A percentile compares a stretch with the other conserved stretches of the same genome.
Conservation (phyloP, 2,888 invertebrate species). For the Watsonalla cultraria region DNA sequence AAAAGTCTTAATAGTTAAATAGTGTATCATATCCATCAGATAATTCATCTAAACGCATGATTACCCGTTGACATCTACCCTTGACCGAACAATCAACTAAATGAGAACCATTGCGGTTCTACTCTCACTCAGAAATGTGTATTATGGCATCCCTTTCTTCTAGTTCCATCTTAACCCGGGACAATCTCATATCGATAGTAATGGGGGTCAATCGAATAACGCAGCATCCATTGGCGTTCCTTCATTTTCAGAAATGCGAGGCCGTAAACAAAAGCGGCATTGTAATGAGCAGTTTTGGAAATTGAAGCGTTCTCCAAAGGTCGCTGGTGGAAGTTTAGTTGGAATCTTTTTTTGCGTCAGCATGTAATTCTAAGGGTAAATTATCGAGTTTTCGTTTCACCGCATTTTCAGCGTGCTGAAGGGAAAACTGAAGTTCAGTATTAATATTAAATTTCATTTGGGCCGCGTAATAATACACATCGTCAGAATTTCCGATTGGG, state of each 20-base stretch:
- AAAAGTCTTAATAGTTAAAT: background rate
- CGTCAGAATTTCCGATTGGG: no score
- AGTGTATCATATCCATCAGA: background rate
- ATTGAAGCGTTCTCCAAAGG: slow-evolving; percentile 21
- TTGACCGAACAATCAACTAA: background rate
- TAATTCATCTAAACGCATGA: background rate
- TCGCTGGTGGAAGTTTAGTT: slow-evolving; percentile 1
- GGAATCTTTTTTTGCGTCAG: slow-evolving; percentile 24
- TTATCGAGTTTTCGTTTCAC: slow-evolving; percentile 21
- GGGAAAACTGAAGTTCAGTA: slow-evolving; percentile 8
- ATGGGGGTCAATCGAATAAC: slow-evolving; percentile 32
- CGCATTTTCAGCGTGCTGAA: slow-evolving; percentile 14
- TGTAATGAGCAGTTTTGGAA: slow-evolving; percentile 30
- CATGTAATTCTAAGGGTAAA: slow-evolving; percentile 26
- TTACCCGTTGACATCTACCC: background rate
- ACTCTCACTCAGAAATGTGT: background rate
- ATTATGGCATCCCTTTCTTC: background rate
- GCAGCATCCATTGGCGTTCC: slow-evolving; percentile 40
- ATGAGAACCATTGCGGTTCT: background rate
- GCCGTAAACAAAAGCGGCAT: slow-evolving; percentile 42
- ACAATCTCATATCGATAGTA: slow-evolving; percentile 12
- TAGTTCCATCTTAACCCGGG: slow-evolving; percentile 12
- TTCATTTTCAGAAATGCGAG: slow-evolving; percentile 32
- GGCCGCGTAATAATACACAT: no score
- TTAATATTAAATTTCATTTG: background rate